Evolutionary conservation across 2,113 vertebrate species (phyloP), one percentile per base, ranked within the genome.

Genomic region (Xyrauchen texanus): DNA sequence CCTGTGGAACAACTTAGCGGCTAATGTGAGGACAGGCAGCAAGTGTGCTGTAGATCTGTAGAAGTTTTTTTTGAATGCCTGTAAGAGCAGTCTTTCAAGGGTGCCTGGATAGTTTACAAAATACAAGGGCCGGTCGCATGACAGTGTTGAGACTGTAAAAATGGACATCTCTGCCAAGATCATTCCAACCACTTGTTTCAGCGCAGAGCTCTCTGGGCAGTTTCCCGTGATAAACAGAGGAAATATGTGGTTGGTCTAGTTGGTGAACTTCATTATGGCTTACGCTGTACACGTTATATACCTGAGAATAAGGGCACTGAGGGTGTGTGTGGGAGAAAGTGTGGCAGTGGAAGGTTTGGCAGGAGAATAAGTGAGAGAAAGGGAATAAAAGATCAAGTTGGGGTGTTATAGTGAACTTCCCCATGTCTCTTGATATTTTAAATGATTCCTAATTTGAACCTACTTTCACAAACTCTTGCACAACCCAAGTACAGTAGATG

Each of bases 241-340:
- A 71, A 71, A 64, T 55, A 79, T 79, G 68, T 71, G 68, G 69
- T 80, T 57, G 42, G 16, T 73, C 69, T 80, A 12, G 69, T 73
- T 80, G 34, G 7, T 73, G 51, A n/a, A 73, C 11, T 53, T 34
- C 15, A 47, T 80, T 70, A 71, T 63, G 55, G 68, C 66, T 52
- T 51, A 15, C 12, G 7, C 8, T 79, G 49, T 63, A 71, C 49
- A 53, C 45, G 46, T 71, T 71, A 21, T 79, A 71, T 34, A 55
- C 68, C 67, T 64, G 68, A 71, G 60, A 71, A 45, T 45, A 62
- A 55, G 46, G 8, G 53, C 21, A 53, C 47, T 42, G 12, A 61
- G 73, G 63, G 76, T 42, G 55, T 78, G 65, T 68, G 15, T 46
- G n/a, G 47, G 44, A 72, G 9, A 72, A 34, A 45, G 58, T 34